phyloP scores from a whole-genome alignment of 2,113 vertebrate species.

The Hoplias malabaricus region DNA sequence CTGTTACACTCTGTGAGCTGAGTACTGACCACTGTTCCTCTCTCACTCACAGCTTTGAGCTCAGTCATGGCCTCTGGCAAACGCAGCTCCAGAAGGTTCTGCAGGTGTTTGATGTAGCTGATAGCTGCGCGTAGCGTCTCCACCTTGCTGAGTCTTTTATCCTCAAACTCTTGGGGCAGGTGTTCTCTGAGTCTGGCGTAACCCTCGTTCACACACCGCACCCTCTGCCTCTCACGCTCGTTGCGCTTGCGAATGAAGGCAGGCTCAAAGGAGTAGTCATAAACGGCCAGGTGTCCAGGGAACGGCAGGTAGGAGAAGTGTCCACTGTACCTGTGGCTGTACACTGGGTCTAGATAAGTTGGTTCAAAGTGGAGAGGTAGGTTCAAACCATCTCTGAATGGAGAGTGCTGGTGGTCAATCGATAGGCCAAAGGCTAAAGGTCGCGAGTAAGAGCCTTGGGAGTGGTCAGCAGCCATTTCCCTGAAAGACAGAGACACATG shows the following conservation, averaged over 20 bases:
- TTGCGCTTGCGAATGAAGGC: constrained; percentile 89
- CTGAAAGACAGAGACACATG: background rate
- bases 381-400: constrained; percentile 64
- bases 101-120: constrained; percentile 88
- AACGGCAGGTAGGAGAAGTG: constrained; percentile 72
- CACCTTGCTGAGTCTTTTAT: constrained; percentile 89
- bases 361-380: constrained; percentile 69
- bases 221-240: constrained; percentile 87
- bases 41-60: constrained; percentile 43
- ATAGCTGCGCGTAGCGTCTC: constrained; percentile 90
- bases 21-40: background rate
- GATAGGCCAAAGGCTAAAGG: constrained; percentile 58
- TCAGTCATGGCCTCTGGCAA: constrained; percentile 28
- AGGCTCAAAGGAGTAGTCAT: constrained; percentile 80
- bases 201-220: constrained; percentile 90
- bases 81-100: constrained; percentile 79
- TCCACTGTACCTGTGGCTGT: constrained; percentile 55
- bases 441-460: constrained; percentile 57
- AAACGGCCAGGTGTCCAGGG: constrained; percentile 70
- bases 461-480: constrained; percentile 46
- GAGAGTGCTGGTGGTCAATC: constrained; percentile 49
- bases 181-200: constrained; percentile 87
- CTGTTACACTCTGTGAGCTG: constrained; percentile 73
- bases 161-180: constrained; percentile 83
- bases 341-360: constrained; percentile 64